Evolutionary conservation across 2,888 invertebrate species (phyloP).

Genomic region (Phyto melanocephala): DNA sequence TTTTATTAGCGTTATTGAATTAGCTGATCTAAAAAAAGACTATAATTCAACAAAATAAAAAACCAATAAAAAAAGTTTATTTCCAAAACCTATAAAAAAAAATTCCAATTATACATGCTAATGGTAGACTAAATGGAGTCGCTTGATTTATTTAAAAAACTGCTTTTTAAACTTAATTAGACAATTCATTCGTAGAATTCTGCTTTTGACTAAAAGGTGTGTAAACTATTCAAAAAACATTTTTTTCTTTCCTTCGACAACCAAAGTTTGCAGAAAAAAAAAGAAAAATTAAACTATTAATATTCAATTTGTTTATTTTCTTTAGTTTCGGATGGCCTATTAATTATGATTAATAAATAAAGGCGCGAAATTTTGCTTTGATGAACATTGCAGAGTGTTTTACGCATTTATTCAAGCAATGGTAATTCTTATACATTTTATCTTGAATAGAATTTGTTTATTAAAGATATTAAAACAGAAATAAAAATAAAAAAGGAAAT

Average conservation of each 20-base stretch:
- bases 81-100: neutral
- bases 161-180: neutral
- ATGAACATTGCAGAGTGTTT: neutral
- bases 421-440: no score
- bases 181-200: neutral
- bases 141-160: neutral
- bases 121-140: conserved; percentile 44
- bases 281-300: neutral
- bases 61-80: neutral
- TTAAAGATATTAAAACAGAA: no score
- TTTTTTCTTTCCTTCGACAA: neutral
- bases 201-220: neutral
- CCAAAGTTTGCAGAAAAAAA: neutral
- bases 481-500: no score
- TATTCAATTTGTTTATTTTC: neutral
- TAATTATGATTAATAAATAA: conserved; percentile 2
- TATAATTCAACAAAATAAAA: neutral
- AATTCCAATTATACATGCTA: conserved; percentile 30
- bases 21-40: neutral
- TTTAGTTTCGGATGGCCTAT: neutral
- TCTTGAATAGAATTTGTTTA: no score
- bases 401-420: no score
- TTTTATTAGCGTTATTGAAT: no score
- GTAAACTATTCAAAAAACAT: neutral
- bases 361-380: neutral